Conservation (phyloP, 2,888 invertebrate genomes). For the Perdita meconis region DNA sequence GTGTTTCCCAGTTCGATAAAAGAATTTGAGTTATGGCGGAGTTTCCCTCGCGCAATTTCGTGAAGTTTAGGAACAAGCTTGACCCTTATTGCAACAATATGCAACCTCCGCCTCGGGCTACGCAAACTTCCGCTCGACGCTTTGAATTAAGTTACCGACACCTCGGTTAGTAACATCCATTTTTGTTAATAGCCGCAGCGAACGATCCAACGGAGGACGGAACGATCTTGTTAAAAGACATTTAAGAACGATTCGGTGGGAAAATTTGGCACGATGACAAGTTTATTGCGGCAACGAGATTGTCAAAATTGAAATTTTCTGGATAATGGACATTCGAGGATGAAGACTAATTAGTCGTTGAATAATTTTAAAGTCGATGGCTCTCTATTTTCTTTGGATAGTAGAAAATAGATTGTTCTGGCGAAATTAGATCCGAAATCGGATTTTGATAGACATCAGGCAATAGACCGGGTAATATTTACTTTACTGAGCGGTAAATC, state of each 20-base stretch:
- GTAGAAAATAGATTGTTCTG: no score
- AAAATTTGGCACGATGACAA: slow-evolving; percentile 4
- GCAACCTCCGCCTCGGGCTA: slow-evolving; percentile 21
- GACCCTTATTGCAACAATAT: slow-evolving; percentile 34
- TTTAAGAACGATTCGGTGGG: slow-evolving; percentile 6
- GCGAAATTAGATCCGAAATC: background rate
- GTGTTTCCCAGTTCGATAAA: slow-evolving; percentile 14
- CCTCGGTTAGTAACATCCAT: slow-evolving; percentile 31
- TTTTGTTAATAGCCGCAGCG: slow-evolving; percentile 13
- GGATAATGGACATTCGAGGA: background rate
- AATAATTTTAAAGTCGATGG: no score
- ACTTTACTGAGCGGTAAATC: background rate
- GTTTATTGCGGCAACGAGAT: background rate
- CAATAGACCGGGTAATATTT: background rate
- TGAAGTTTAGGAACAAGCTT: slow-evolving; percentile 28
- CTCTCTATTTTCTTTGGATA: no score
- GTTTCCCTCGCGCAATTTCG: slow-evolving; percentile 1
- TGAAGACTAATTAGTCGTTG: no score
- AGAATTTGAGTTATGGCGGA: slow-evolving; percentile 11
- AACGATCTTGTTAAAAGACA: slow-evolving; percentile 18
- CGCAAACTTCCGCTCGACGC: slow-evolving; percentile 18
- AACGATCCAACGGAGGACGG: background rate
- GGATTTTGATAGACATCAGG: background rate
- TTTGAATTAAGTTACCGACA: slow-evolving; percentile 29
- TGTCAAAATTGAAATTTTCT: background rate